phyloP scores from a whole-genome alignment of 2,797 vertebrate genomes.

The Pogonophryne albipinna region DNA sequence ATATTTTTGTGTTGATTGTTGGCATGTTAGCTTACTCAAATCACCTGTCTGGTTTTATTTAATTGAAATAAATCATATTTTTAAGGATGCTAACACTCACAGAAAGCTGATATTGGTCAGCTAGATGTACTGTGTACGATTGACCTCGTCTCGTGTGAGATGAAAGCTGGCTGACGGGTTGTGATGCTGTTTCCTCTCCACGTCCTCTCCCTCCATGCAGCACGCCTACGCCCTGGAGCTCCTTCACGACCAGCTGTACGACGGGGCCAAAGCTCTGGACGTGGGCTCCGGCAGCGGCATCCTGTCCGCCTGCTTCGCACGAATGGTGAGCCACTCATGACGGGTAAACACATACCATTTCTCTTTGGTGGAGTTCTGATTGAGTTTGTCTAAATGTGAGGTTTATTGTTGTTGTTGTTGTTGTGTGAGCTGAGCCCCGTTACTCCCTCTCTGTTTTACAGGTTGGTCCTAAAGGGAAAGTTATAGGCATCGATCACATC shows the following conservation, averaged over 20 bases:
- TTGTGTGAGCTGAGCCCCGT: neutral
- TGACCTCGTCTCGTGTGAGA: neutral
- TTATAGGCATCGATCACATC: slow-evolving; percentile 99
- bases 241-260: slow-evolving; percentile 94
- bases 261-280: slow-evolving; percentile 97
- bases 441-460: slow-evolving; percentile 63
- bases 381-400: slow-evolving; percentile 5
- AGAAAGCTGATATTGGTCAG: neutral
- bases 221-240: slow-evolving; percentile 98
- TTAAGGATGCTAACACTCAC: neutral
- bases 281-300: slow-evolving; percentile 99
- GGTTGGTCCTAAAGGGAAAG: slow-evolving; percentile 96
- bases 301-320: slow-evolving; percentile 95
- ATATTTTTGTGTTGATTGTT: neutral
- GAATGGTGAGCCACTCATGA: slow-evolving; percentile 91
- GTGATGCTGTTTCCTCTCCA: slow-evolving; percentile 40
- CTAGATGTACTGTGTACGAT: neutral
- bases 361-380: slow-evolving; percentile 38
- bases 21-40: neutral
- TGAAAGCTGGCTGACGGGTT: slow-evolving; percentile 24
- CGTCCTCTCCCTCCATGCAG: slow-evolving; percentile 74
- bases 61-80: neutral
- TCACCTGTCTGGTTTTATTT: neutral
- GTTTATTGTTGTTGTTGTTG: neutral
- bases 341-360: slow-evolving; percentile 57